A percentile compares a stretch with the other conserved stretches of the same genome.
These are phyloP conservation scores for Cataglyphis rosenhaueri DNA, from an alignment of 2,888 invertebrate species.

Conservation along the genomic window DNA sequence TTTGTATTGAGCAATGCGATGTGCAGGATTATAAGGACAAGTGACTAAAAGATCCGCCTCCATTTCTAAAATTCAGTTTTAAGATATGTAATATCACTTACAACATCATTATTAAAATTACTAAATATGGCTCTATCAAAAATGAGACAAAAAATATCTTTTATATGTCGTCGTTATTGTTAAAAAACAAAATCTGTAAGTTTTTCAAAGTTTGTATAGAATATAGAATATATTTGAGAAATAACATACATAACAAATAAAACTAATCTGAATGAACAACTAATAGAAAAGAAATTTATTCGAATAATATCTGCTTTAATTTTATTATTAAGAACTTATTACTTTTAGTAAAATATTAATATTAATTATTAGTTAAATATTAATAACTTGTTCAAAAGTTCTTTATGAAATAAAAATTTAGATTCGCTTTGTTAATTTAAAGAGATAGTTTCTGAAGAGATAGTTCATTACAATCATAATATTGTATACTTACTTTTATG, in stretches of 20 bases:
- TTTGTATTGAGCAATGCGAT: slow-evolving; percentile 48
- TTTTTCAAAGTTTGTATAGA: too few species aligned
- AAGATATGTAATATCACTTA: background rate
- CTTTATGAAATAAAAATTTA: background rate
- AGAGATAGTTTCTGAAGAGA: background rate
- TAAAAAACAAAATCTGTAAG: background rate
- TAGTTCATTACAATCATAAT: background rate
- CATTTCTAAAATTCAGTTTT: slow-evolving; percentile 13
- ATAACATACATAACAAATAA: too few species aligned
- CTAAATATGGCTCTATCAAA: background rate
- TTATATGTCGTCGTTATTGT: background rate
- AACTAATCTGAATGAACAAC: too few species aligned
- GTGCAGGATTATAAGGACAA: slow-evolving; percentile 56
- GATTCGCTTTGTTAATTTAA: background rate
- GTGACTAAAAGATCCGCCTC: background rate
- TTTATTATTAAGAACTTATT: background rate
- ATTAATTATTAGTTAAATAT: background rate
- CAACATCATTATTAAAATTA: background rate
- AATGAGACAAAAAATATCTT: background rate
- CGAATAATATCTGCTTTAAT: background rate
- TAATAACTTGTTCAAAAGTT: background rate
- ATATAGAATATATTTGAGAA: background rate
- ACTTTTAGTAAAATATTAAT: background rate
- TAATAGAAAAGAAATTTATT: background rate
- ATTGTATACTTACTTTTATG: background rate